Conservation (phyloP, 1,140 invertebrate species). For the Panagrolaimus sp. region DNA sequence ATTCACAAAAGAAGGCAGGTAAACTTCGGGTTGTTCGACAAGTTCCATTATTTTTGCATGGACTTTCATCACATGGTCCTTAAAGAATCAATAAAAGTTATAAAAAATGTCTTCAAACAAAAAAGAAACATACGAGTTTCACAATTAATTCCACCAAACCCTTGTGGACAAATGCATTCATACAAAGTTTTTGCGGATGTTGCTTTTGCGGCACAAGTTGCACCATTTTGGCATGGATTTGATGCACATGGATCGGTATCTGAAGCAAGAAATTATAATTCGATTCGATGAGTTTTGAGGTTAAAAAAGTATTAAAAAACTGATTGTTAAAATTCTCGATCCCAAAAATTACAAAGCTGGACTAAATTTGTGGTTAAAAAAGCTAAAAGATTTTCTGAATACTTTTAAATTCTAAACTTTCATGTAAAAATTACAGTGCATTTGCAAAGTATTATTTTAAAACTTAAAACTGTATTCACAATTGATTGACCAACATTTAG, state of each 20-base stretch:
- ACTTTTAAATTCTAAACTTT: too few species aligned
- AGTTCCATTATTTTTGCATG: constrained; percentile 39
- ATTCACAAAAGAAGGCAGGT: constrained; percentile 35
- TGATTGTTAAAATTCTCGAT: neutral
- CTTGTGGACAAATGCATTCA: constrained; percentile 36
- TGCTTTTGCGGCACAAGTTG: constrained; percentile 27
- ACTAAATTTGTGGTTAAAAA: too few species aligned
- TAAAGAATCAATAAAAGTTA: constrained; percentile 15
- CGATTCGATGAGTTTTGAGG: too few species aligned
- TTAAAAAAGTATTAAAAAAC: neutral
- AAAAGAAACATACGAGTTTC: constrained; percentile 25
- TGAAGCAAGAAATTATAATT: neutral
- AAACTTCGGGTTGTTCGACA: constrained; percentile 29
- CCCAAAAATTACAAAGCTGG: constrained; percentile 7
- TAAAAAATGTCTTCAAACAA: neutral
- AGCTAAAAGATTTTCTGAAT: too few species aligned
- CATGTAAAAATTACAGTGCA: too few species aligned
- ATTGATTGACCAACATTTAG: too few species aligned
- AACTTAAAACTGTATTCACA: too few species aligned
- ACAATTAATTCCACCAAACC: constrained; percentile 29
- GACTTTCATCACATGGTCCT: constrained; percentile 23
- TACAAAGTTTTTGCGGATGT: constrained; percentile 21
- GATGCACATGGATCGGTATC: constrained; percentile 33
- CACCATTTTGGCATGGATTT: constrained; percentile 32
- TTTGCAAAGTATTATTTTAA: too few species aligned